phyloP scores from a whole-genome alignment of 2,888 invertebrate species.

The Tiliacea citrago region DNA sequence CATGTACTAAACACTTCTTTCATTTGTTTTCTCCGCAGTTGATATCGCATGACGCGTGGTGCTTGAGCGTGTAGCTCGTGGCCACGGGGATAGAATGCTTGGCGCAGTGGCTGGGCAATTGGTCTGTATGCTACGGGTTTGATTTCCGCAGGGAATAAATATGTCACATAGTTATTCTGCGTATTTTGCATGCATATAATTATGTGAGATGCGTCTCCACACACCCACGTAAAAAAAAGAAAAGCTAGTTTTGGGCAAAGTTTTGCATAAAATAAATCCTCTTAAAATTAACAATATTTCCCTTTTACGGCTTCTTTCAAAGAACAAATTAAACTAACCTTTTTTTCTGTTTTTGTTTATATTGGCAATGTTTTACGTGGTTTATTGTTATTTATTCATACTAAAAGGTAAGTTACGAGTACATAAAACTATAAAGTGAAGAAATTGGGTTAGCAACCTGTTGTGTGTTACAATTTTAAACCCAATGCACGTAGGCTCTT shows the following conservation, averaged over 20 bases:
- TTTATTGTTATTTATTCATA: slow-evolving; percentile 34
- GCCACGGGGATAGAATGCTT: too few species aligned
- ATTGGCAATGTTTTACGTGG: not conserved
- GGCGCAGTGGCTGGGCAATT: too few species aligned
- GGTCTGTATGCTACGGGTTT: not conserved
- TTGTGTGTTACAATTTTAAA: slow-evolving; percentile 40
- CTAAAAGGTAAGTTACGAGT: slow-evolving; percentile 19
- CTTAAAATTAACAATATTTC: too few species aligned
- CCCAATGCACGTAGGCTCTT: slow-evolving; percentile 37
- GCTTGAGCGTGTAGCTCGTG: too few species aligned
- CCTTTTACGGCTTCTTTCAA: not conserved
- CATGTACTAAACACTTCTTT: too few species aligned
- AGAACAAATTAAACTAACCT: slow-evolving; percentile 3
- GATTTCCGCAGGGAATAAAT: slow-evolving; percentile 3
- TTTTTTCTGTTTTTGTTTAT: not conserved
- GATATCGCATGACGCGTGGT: too few species aligned
- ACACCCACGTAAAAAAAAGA: not conserved
- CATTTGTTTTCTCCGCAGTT: too few species aligned
- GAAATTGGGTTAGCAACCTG: slow-evolving; percentile 48
- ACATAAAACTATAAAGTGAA: slow-evolving; percentile 33
- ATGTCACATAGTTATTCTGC: not conserved
- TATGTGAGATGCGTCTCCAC: too few species aligned
- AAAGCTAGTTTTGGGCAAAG: not conserved
- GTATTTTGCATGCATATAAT: not conserved
- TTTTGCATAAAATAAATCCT: not conserved